Conservation (phyloP, 2,797 vertebrate genomes). For the Ctenosaura bakeri region DNA sequence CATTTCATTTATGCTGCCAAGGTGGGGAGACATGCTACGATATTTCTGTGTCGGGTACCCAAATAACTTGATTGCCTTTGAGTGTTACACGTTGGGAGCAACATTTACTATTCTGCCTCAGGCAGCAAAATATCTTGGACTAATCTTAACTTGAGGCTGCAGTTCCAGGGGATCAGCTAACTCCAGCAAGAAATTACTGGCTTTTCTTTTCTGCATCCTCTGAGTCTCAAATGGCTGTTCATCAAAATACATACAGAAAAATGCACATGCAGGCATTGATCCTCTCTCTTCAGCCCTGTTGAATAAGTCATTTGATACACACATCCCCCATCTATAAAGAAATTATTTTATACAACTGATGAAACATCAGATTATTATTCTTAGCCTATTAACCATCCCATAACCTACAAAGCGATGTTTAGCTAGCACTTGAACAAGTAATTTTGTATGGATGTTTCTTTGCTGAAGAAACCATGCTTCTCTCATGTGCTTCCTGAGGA, state of each 20-base stretch:
- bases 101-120: too few relatives aligned
- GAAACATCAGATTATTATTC: neutral
- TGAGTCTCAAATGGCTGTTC: neutral
- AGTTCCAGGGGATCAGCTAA: neutral
- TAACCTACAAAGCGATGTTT: neutral
- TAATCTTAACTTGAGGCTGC: neutral
- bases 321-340: neutral
- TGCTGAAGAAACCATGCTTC: neutral
- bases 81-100: too few relatives aligned
- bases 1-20: too few relatives aligned
- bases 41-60: too few relatives aligned
- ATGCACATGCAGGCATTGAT: neutral
- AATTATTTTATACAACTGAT: neutral
- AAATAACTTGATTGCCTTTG: too few relatives aligned
- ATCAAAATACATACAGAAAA: neutral
- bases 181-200: neutral
- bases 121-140: neutral
- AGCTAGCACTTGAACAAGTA: neutral
- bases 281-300: neutral
- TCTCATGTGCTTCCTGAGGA: too few relatives aligned
- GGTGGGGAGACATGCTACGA: too few relatives aligned
- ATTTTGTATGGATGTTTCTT: neutral
- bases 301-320: neutral
- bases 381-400: too few relatives aligned
- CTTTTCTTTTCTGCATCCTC: neutral